Evolutionary conservation across 2,888 invertebrate species (phyloP).

Genomic region (Argyresthia goedartella): DNA sequence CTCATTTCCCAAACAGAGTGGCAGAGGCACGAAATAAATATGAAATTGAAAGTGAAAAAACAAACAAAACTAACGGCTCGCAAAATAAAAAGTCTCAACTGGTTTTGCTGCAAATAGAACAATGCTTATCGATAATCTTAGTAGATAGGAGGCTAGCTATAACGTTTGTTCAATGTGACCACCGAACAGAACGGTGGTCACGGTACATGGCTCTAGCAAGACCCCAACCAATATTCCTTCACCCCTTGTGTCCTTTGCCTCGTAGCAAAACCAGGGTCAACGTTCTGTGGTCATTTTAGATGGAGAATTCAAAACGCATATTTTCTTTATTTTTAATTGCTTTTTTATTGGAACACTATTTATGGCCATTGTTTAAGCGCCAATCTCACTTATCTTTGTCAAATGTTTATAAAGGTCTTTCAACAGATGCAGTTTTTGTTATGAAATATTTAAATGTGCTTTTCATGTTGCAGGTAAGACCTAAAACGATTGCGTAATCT

Average conservation of each 20-base stretch:
- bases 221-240: neutral
- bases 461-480: slow-evolving; percentile 27
- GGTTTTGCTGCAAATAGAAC: slow-evolving; percentile 18
- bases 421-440: neutral
- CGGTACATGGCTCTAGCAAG: slow-evolving; percentile 13
- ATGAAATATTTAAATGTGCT: neutral
- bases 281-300: slow-evolving; percentile 15
- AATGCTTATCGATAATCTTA: slow-evolving; percentile 38
- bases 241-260: neutral
- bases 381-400: slow-evolving; percentile 14
- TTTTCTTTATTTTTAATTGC: slow-evolving; percentile 62
- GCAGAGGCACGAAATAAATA: neutral
- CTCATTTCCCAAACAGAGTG: slow-evolving; percentile 6
- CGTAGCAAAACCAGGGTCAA: neutral
- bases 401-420: neutral
- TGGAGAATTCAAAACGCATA: slow-evolving; percentile 52
- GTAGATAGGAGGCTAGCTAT: slow-evolving; percentile 23
- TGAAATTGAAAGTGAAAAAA: slow-evolving; percentile 11
- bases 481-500: slow-evolving; percentile 4
- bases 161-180: slow-evolving; percentile 43
- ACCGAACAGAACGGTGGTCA: slow-evolving; percentile 30
- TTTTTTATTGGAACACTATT: slow-evolving; percentile 65
- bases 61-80: neutral
- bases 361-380: slow-evolving; percentile 54
- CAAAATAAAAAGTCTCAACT: neutral